phyloP scores from a whole-genome alignment of 53 echinoderm and acorn worm species.

The Echinarachnius parma region DNA sequence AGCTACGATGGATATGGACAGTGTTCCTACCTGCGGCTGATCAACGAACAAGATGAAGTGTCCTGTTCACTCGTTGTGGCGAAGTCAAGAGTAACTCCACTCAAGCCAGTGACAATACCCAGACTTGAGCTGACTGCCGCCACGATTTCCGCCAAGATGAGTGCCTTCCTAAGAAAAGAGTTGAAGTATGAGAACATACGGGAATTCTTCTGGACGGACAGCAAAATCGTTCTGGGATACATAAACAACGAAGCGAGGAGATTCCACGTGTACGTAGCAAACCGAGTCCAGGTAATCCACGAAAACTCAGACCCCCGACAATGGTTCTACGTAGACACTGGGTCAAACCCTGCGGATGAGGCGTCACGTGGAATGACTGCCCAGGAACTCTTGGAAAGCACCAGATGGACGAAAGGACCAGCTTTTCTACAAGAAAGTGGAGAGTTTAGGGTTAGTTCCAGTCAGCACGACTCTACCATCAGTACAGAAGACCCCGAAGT shows the following conservation, averaged over 20 bases:
- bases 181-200: constrained; percentile 35
- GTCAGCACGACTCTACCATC: too few species aligned
- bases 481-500: too few species aligned
- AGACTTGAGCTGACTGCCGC: constrained; percentile 60
- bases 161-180: constrained; percentile 46
- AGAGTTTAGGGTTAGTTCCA: too few species aligned
- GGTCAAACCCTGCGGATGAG: constrained; percentile 46
- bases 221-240: constrained; percentile 55
- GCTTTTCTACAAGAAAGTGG: constrained; percentile 28
- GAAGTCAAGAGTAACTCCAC: constrained; percentile 58
- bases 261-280: constrained; percentile 63
- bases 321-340: constrained; percentile 50
- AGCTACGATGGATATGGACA: constrained; percentile 47
- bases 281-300: constrained; percentile 50
- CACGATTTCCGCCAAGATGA: constrained; percentile 57
- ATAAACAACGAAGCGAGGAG: constrained; percentile 46
- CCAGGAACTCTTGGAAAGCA: constrained; percentile 19
- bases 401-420: constrained; percentile 49
- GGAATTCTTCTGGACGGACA: constrained; percentile 64
- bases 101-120: constrained; percentile 47
- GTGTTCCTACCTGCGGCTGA: constrained; percentile 46
- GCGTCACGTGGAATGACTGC: constrained; percentile 38
- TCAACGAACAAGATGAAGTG: constrained; percentile 37
- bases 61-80: constrained; percentile 55
- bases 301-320: constrained; percentile 17